Percentiles rank a stretch among this genome's conserved stretches.
Evolutionary conservation across 2,888 invertebrate genomes (phyloP).

Genomic region (Sympetrum striolatum): DNA sequence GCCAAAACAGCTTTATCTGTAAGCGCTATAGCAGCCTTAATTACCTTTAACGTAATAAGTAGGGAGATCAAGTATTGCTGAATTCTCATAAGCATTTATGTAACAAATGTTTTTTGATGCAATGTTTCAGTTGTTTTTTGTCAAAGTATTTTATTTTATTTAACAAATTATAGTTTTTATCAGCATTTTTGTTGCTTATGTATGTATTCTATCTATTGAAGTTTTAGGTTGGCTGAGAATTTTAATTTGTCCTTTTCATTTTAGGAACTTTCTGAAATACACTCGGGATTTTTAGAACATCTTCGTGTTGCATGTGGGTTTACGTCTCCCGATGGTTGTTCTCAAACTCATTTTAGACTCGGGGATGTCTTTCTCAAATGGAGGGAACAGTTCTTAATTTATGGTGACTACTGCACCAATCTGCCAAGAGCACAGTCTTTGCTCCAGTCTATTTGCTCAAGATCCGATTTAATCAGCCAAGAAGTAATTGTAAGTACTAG

Average conservation of each 20-base stretch:
- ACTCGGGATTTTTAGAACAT: constrained; percentile 83
- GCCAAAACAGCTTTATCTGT: no score
- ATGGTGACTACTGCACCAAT: constrained; percentile 96
- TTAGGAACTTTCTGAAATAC: constrained; percentile 85
- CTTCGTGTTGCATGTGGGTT: constrained; percentile 72
- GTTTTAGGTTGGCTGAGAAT: background rate
- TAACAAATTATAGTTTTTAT: background rate
- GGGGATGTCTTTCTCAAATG: constrained; percentile 89
- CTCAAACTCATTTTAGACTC: constrained; percentile 63
- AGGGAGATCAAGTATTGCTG: no score
- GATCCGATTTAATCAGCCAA: constrained; percentile 70
- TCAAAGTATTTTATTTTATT: no score
- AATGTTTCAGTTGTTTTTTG: no score
- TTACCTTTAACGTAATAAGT: no score
- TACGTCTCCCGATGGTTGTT: background rate
- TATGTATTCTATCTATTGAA: background rate
- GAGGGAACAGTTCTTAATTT: constrained; percentile 89
- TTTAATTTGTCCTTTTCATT: constrained; percentile 46
- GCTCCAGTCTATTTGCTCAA: constrained; percentile 77
- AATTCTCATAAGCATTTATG: no score
- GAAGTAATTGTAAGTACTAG: constrained; percentile 70
- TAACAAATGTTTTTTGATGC: no score
- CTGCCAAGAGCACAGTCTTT: constrained; percentile 86
- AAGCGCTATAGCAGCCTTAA: no score
- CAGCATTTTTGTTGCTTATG: background rate